phyloP scores from a whole-genome alignment of 2,113 vertebrate species.

The Globicephala melas region DNA sequence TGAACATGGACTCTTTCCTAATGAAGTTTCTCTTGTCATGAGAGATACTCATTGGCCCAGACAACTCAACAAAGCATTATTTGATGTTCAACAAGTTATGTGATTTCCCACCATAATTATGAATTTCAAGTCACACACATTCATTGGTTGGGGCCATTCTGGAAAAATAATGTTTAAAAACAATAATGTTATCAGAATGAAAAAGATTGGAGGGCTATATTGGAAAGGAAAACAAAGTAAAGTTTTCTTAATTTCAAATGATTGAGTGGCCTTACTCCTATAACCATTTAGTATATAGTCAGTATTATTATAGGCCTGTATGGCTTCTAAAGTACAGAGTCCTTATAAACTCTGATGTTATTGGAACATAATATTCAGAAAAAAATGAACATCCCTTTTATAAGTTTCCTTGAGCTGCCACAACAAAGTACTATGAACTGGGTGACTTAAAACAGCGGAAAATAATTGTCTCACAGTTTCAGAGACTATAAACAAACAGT shows the following conservation, averaged over 20 bases:
- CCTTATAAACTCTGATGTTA: not conserved
- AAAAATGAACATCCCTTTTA: not conserved
- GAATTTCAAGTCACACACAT: not conserved
- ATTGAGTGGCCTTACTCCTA: not conserved
- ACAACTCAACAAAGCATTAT: not conserved
- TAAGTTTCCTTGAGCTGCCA: not conserved
- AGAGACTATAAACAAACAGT: not conserved
- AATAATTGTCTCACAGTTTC: not conserved
- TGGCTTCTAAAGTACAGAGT: not conserved
- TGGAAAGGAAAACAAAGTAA: not conserved
- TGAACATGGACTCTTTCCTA: not conserved
- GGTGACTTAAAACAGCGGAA: not conserved
- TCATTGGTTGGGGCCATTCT: not conserved
- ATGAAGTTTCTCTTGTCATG: not conserved
- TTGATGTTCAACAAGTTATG: not conserved
- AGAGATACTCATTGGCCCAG: too few relatives aligned
- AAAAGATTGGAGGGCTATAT: rapidly evolving
- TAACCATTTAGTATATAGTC: not conserved
- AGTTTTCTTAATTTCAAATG: not conserved
- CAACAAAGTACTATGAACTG: not conserved
- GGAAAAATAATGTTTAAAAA: not conserved
- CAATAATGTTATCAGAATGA: not conserved
- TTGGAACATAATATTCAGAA: not conserved
- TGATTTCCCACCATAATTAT: not conserved
- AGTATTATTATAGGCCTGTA: not conserved